Base-by-base conservation (phyloP, 1,140 invertebrate genomes). In the Drosophila parvula region DNA sequence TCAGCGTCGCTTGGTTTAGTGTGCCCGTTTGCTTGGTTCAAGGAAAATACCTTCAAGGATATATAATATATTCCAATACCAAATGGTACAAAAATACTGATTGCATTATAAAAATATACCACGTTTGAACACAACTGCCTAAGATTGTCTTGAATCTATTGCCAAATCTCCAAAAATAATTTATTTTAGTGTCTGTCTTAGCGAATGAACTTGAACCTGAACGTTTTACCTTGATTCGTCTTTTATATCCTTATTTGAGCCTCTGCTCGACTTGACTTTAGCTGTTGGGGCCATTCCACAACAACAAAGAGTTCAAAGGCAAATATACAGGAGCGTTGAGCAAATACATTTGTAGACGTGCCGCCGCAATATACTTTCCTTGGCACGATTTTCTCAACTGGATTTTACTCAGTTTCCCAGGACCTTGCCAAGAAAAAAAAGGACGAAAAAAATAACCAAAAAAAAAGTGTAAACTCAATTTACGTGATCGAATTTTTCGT, bases 401-500 rank as follows among this genome's bases (percentile, higher is more conserved):
- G 34, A 38, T 55, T 56, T 56, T 27, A 7, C 18, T 18, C 53
- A 40, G 32, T 56, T 56, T 38, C 9, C 12, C 53, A 11, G 5
- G 16, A n/a, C 12, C 27, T 28, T 48, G 64, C 43, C 57, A 22
- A 22, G 3, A 22, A 22, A 22, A 22, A 22, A 22, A 22, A 22
- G 3, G 3, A 2, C 22, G 22, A 22, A 48, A 10, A 44, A 28
- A 36, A 18, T 11, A 22, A 18, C 30, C 30, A 10, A 55, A 43
- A 28, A 38, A 40, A 73, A 73, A 77, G 81, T 79, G 76, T 79
- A 82, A 84, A 82, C 81, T 84, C 79, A 82, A 84, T 84, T 84
- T 84, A 82, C 79, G 79, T 82, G 79, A 82, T 82, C 81, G 76
- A 84, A 82, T 84, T 79, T 71, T 73, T 73, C 53, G 60, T 73